A percentile compares a stretch with the other conserved stretches of the same genome.
These are phyloP conservation scores for Drosophila basisetae DNA, from an alignment of 2,888 invertebrate genomes.

Conservation along the genomic window DNA sequence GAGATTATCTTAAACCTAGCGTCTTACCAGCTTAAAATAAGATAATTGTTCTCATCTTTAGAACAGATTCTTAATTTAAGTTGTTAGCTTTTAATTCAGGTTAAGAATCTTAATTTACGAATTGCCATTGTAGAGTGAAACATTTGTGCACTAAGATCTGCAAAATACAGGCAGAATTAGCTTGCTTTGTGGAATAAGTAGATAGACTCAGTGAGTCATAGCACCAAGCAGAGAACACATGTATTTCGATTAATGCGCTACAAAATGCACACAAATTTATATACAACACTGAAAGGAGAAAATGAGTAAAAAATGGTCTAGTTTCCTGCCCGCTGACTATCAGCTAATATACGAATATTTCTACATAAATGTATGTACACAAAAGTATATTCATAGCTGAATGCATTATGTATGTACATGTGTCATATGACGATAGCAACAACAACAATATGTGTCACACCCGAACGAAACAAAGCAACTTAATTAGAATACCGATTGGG, in stretches of 20 bases:
- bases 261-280: not conserved
- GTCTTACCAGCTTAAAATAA: not conserved
- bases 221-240: not conserved
- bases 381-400: not conserved
- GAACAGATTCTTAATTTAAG: not conserved
- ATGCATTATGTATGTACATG: slow-evolving; percentile 7
- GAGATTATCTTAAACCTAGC: not conserved
- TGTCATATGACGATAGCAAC: slow-evolving; percentile 16
- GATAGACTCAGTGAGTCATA: not conserved
- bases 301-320: slow-evolving; percentile 28
- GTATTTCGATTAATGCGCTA: not conserved
- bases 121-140: not conserved
- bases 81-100: not conserved
- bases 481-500: slow-evolving; percentile 24
- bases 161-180: not conserved
- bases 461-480: slow-evolving; percentile 9
- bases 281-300: slow-evolving; percentile 2
- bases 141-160: not conserved
- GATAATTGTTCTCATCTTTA: not conserved
- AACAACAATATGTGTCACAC: slow-evolving; percentile 5
- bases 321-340: slow-evolving; percentile 9
- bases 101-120: not conserved
- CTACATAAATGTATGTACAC: not conserved
- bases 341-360: slow-evolving; percentile 24
- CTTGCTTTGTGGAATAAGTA: not conserved